Evolutionary conservation across 2,888 invertebrate genomes (phyloP).

Genomic region (Merodon equestris): DNA sequence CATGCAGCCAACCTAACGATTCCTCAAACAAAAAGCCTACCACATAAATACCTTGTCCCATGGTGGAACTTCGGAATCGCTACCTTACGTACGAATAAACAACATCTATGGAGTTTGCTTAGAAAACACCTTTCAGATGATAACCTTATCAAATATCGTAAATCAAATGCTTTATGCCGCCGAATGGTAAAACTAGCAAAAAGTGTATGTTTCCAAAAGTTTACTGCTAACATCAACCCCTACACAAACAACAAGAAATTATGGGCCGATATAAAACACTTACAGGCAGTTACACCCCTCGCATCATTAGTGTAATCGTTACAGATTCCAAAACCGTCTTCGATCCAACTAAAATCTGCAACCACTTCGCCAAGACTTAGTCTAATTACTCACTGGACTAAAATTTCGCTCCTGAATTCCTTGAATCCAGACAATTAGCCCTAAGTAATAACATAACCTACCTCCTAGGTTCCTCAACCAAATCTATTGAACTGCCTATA

Average conservation of each 20-base stretch:
- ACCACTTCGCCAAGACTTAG: conserved; percentile 13
- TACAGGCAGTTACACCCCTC: conserved; percentile 11
- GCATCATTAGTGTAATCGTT: neutral
- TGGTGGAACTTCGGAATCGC: no score
- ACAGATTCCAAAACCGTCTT: conserved; percentile 2
- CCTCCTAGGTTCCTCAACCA: neutral
- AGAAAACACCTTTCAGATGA: neutral
- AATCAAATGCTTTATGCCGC: neutral
- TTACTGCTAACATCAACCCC: conserved; percentile 3
- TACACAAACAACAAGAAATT: neutral
- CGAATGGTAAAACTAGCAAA: neutral
- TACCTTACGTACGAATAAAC: no score
- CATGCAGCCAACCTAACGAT: no score
- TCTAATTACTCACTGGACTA: neutral
- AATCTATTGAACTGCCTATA: conserved; percentile 1
- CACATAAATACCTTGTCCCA: no score
- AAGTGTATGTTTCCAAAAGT: neutral
- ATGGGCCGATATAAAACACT: conserved; percentile 1
- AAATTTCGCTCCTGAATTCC: neutral
- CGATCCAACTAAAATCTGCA: conserved; percentile 4
- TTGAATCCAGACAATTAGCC: neutral
- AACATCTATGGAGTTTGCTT: no score
- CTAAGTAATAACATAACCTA: no score
- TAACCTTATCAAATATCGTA: neutral
- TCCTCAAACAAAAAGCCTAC: no score